A percentile compares a stretch with the other conserved stretches of the same genome.
Conservation (phyloP, 2,113 vertebrate genomes). For the Bombycilla garrulus region DNA sequence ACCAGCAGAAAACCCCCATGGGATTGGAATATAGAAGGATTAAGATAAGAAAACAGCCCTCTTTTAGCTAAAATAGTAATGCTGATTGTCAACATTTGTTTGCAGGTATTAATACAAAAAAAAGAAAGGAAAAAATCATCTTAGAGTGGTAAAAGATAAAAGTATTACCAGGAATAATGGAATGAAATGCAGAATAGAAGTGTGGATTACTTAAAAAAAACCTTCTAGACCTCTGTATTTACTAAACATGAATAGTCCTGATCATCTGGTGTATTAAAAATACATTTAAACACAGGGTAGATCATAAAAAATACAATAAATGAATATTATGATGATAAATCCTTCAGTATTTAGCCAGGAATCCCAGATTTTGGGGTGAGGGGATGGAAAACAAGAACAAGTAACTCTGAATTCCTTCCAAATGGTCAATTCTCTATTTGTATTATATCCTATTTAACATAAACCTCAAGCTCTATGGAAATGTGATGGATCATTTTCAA, state of each 20-base stretch:
- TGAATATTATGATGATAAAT: not conserved
- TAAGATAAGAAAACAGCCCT: not conserved
- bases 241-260: not conserved
- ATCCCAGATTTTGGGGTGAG: not conserved
- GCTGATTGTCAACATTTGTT: not conserved
- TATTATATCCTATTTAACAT: not conserved
- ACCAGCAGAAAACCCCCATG: fast-evolving
- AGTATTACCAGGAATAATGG: not conserved
- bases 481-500: not conserved
- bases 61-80: not conserved
- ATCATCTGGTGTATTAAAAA: not conserved
- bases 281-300: not conserved
- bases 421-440: not conserved
- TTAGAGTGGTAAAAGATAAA: not conserved
- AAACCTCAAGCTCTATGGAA: not conserved
- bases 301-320: not conserved
- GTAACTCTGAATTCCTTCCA: not conserved
- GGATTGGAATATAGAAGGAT: not conserved
- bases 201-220: not conserved
- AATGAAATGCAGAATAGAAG: not conserved
- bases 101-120: not conserved
- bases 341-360: not conserved
- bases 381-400: not conserved
- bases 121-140: not conserved
- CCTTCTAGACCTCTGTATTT: not conserved